phyloP scores from a whole-genome alignment of 2,113 vertebrate species.

The Sphaerodactylus townsendi region DNA sequence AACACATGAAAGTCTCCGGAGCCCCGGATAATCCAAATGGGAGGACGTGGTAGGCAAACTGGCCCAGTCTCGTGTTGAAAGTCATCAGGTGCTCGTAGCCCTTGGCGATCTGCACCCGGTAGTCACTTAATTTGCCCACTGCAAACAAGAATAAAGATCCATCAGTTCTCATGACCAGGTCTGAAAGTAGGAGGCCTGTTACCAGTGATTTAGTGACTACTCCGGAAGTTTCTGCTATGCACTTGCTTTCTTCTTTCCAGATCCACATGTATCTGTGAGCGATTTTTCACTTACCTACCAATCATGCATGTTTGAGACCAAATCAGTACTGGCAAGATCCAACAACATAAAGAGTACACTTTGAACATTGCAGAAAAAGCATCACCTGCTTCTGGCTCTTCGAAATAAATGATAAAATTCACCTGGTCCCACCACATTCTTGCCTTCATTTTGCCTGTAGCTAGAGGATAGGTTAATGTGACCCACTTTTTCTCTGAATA shows the following conservation, averaged over 20 bases:
- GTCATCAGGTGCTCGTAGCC: too few relatives aligned
- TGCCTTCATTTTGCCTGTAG: neutral
- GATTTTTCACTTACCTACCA: neutral
- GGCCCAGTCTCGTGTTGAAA: neutral
- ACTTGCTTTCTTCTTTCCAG: neutral
- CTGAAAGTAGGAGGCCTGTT: too few relatives aligned
- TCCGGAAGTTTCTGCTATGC: neutral
- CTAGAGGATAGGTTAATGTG: neutral
- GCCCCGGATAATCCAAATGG: too few relatives aligned
- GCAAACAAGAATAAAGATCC: too few relatives aligned
- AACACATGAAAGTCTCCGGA: too few relatives aligned
- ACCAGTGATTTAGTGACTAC: too few relatives aligned
- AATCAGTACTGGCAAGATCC: neutral
- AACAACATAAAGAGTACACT: too few relatives aligned
- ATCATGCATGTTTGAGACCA: neutral
- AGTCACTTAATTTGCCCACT: too few relatives aligned
- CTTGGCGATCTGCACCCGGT: too few relatives aligned
- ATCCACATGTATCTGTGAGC: neutral
- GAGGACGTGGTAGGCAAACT: too few relatives aligned
- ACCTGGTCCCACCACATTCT: neutral
- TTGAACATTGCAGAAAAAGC: neutral
- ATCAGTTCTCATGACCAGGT: too few relatives aligned
- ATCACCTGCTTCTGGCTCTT: too few relatives aligned
- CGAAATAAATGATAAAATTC: neutral
- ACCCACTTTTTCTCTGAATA: constrained; percentile 1